Percentiles rank a stretch among this genome's conserved stretches.
phyloP scores from a whole-genome alignment of 1,140 invertebrate species.

The Drosophila leontia region DNA sequence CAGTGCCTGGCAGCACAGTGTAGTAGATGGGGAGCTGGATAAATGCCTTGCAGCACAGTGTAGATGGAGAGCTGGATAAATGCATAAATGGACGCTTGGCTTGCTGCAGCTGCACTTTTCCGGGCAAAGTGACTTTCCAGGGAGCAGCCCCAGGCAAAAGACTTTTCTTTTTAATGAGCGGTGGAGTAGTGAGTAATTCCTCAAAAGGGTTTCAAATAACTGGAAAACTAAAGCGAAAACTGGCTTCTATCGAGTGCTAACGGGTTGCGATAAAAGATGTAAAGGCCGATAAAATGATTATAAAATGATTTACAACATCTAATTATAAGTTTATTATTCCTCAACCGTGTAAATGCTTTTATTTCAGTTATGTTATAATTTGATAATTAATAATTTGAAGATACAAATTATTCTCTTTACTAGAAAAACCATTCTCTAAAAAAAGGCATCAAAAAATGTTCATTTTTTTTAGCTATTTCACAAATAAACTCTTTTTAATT shows the following conservation, averaged over 20 bases:
- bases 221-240: conserved; percentile 12
- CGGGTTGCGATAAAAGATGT: not conserved
- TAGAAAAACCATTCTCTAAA: no score
- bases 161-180: conserved; percentile 55
- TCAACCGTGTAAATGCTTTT: not conserved
- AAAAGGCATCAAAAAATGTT: not conserved
- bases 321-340: not conserved
- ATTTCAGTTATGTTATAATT: not conserved
- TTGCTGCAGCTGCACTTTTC: conserved; percentile 53
- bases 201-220: not conserved
- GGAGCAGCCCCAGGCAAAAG: conserved; percentile 15
- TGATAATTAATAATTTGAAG: not conserved
- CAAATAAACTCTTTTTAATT: not conserved
- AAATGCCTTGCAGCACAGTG: conserved; percentile 16
- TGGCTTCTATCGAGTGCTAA: not conserved
- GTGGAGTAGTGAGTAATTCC: conserved; percentile 4
- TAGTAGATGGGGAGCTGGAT: conserved; percentile 40
- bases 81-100: conserved; percentile 21
- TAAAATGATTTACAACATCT: not conserved
- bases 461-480: not conserved
- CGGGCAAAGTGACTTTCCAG: conserved; percentile 47
- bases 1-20: conserved; percentile 27
- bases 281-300: not conserved
- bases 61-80: conserved; percentile 39
- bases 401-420: not conserved